Base-by-base conservation (phyloP, 2,888 invertebrate genomes). In the Phaonia tiefii region DNA sequence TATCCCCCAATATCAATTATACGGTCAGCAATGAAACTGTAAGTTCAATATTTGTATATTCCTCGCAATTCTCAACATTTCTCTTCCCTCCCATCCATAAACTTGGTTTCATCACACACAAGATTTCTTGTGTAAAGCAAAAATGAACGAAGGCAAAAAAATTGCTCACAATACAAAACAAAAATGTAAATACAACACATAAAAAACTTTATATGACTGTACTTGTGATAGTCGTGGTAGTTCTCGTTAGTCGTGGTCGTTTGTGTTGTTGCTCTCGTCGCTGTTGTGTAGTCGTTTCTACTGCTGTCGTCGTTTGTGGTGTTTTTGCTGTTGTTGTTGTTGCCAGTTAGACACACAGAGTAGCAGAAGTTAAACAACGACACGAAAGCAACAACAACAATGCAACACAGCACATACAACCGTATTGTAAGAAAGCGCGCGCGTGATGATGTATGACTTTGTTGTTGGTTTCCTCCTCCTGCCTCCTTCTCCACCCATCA, bases 11-110 rank as follows among this genome's bases (percentile, higher is more conserved):
- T 85, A 90, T 91, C 83, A 91, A 91, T 86, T 91, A 91, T 84
- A 91, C 91, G 77, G 91, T 91, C 85, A 90, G 91, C 86, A 90
- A 90, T 85, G 91, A 91, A 86, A 88, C 91, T 88, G 91, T 91
- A 90, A 91, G 90, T 88, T 81, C 42, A 66, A 69, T 75, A 79
- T 72, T 81, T 69, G 63, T 65, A 73, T 65, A 39, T 60, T 63
- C 42, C 65, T 72, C 58, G 20, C n/a, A 67, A 67, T 63, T 65
- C 22, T 39, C 65, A 63, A 15, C 13, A n/a, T 31, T 56, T n/a
- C 17, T 31, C n/a, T 17, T 31, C 31, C 56, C 13, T 31, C 31
- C 56, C 26, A 8, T 17, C 56, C 20, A 20, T 20, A 20, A 5
- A 20, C 1, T 51, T 20, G 51, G 17, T 51, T 51, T 51, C 51